These are phyloP conservation scores for Cyprinodon variegatus DNA, from an alignment of 2,113 vertebrate genomes.

Conservation along the genomic window DNA sequence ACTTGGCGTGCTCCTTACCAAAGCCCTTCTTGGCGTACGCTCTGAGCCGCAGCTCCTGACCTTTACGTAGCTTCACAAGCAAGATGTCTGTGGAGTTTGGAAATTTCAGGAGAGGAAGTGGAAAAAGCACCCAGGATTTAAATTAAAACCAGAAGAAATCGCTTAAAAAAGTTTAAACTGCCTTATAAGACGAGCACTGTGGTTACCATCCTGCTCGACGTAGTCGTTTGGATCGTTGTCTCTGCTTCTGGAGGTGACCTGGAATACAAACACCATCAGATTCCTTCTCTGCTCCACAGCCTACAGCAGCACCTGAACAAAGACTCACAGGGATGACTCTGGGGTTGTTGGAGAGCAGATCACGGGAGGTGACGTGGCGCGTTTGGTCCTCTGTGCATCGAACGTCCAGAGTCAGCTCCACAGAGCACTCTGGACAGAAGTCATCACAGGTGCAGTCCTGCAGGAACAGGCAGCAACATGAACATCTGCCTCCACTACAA, in stretches of 20 bases:
- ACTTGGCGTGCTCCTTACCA: conserved; percentile 98
- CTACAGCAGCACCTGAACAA: not conserved
- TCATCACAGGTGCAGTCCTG: conserved; percentile 97
- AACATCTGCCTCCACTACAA: not conserved
- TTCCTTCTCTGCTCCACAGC: not conserved
- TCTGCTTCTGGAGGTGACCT: conserved; percentile 97
- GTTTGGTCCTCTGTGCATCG: conserved; percentile 97
- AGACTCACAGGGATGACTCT: conserved; percentile 92
- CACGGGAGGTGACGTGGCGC: conserved; percentile 92
- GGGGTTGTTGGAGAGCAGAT: conserved; percentile 95
- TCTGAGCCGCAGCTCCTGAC: conserved; percentile 92
- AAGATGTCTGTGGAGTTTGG: conserved; percentile 85
- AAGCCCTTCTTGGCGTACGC: conserved; percentile 98
- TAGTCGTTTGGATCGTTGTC: conserved; percentile 98
- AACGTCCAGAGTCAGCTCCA: conserved; percentile 94
- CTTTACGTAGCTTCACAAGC: conserved; percentile 95
- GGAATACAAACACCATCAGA: not conserved
- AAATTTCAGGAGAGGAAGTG: rapidly evolving
- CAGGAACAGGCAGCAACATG: not conserved
- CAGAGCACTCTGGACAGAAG: conserved; percentile 95
- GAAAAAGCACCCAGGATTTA: not conserved
- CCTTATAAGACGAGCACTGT: not conserved
- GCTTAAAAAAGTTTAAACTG: not conserved
- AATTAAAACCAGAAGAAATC: not conserved
- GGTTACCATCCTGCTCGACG: conserved; percentile 92